Conservation (phyloP, 2,113 vertebrate species). For the Ranitomeya imitator region DNA sequence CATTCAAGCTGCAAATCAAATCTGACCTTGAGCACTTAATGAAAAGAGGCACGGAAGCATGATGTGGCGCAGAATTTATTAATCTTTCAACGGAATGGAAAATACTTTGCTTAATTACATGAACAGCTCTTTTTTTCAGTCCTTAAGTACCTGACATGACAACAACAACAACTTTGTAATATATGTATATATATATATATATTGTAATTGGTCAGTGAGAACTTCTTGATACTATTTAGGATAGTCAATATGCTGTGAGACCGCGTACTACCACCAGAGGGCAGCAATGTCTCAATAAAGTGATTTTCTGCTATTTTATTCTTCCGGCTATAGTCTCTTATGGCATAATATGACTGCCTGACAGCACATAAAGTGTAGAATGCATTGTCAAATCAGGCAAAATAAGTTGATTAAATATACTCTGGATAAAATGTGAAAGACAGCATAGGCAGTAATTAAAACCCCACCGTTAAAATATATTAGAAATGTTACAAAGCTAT, state of each 20-base stretch:
- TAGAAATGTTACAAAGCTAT: background rate
- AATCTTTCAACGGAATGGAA: constrained; percentile 16
- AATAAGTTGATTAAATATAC: background rate
- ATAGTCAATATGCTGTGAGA: background rate
- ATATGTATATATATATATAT: constrained; percentile 4
- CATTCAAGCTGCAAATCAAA: constrained; percentile 61
- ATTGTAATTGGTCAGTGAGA: background rate
- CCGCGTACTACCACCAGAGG: constrained; percentile 64
- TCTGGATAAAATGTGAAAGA: constrained; percentile 2
- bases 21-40: constrained; percentile 54
- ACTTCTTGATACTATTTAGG: background rate
- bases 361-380: background rate
- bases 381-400: background rate
- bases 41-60: constrained; percentile 52
- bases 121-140: background rate
- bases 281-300: constrained; percentile 66
- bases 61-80: background rate
- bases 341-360: background rate
- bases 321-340: background rate
- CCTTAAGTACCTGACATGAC: constrained; percentile 13
- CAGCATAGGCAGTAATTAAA: background rate
- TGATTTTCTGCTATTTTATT: background rate
- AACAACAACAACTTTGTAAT: constrained; percentile 13
- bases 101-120: constrained; percentile 15
- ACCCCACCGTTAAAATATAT: background rate